A percentile compares a stretch with the other conserved stretches of the same genome.
Evolutionary conservation across 2,888 invertebrate species (phyloP).

Genomic region (Galeopsomyia nigrocyanea): DNA sequence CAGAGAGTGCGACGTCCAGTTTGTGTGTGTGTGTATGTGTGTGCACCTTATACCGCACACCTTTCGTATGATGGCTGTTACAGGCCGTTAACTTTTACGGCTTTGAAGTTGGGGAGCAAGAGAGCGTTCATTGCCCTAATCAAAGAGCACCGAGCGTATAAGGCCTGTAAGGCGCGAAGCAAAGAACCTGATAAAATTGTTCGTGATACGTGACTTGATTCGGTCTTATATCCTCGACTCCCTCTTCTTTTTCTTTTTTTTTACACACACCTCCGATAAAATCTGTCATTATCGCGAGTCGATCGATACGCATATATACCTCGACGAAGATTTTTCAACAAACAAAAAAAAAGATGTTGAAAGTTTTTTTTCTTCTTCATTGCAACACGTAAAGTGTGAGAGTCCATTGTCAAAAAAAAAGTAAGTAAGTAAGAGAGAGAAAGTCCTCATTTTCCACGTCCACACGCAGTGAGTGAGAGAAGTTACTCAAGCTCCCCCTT

Average conservation of each 20-base stretch:
- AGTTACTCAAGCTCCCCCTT: constrained; percentile 40
- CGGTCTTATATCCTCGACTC: background rate
- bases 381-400: no score
- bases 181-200: background rate
- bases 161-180: background rate
- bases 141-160: background rate
- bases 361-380: no score
- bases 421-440: background rate
- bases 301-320: no score
- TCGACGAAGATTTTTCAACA: no score
- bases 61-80: constrained; percentile 6
- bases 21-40: constrained; percentile 2
- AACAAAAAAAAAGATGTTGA: no score
- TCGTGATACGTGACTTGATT: background rate
- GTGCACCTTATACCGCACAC: no score
- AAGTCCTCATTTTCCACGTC: constrained; percentile 22
- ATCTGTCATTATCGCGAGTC: no score
- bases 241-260: no score
- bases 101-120: constrained; percentile 7
- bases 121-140: constrained; percentile 9
- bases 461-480: background rate
- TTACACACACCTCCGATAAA: no score
- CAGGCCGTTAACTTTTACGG: constrained; percentile 33
- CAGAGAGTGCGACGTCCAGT: no score
- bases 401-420: constrained; percentile 40